Conservation (phyloP, 2,797 vertebrate genomes). For the Dendrocincla tyrannina region DNA sequence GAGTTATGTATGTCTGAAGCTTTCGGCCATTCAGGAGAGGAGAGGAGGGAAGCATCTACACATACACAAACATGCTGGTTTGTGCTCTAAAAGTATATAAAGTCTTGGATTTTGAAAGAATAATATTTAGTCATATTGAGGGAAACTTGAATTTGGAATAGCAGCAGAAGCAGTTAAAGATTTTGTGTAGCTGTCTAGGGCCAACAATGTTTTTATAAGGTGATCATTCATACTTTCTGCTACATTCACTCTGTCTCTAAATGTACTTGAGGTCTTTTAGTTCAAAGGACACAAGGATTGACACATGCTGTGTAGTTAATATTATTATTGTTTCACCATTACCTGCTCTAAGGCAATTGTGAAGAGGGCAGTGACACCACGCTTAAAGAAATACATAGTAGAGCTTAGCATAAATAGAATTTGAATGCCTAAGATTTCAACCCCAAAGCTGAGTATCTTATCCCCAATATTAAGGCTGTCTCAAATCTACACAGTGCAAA, state of each 20-base stretch:
- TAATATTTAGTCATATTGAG: neutral
- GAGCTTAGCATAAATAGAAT: neutral
- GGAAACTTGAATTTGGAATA: neutral
- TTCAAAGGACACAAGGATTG: neutral
- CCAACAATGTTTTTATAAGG: neutral
- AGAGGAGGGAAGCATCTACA: neutral
- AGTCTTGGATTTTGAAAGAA: neutral
- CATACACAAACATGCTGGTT: neutral
- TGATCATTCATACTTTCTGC: neutral
- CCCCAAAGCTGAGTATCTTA: neutral
- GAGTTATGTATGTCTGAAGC: neutral
- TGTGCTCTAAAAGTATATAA: neutral
- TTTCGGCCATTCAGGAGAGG: neutral
- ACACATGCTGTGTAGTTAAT: neutral
- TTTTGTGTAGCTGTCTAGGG: neutral
- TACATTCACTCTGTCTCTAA: neutral
- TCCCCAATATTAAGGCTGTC: neutral
- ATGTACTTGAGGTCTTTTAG: neutral
- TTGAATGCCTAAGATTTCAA: neutral
- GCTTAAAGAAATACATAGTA: neutral
- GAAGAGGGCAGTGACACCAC: neutral
- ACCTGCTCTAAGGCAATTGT: neutral
- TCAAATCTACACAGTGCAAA: neutral
- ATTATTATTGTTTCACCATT: neutral
- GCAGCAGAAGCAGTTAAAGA: neutral